phyloP scores from a whole-genome alignment of 2,888 invertebrate species.

The Sarcophaga variegata region DNA sequence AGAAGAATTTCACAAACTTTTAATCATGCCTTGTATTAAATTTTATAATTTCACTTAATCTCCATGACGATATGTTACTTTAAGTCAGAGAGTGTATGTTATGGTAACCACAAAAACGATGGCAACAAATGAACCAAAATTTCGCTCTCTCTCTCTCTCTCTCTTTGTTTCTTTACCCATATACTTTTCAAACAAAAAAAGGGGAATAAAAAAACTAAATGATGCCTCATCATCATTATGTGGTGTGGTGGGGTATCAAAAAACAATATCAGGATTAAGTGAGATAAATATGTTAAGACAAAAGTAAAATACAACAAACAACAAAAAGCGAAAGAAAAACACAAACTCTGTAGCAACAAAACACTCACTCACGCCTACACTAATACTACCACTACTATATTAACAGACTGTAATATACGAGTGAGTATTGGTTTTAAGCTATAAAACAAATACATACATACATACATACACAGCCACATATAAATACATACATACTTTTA shows the following conservation, averaged over 20 bases:
- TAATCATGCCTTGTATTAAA: not conserved
- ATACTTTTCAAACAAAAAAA: not conserved
- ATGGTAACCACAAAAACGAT: not conserved
- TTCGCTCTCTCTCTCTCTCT: too few relatives aligned
- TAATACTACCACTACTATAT: slow-evolving; percentile 6
- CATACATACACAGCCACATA: slow-evolving; percentile 12
- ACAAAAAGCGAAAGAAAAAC: slow-evolving; percentile 49
- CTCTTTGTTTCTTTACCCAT: too few relatives aligned
- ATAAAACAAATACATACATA: not conserved
- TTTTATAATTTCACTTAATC: slow-evolving; percentile 23
- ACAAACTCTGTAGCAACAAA: slow-evolving; percentile 48
- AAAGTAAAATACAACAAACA: slow-evolving; percentile 39
- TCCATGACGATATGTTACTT: slow-evolving; percentile 8
- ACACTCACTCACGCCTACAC: slow-evolving; percentile 21
- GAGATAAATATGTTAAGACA: slow-evolving; percentile 51
- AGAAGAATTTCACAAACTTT: not conserved
- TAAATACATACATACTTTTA: slow-evolving; percentile 15
- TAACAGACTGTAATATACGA: not conserved
- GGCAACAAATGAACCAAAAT: not conserved
- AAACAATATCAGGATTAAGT: slow-evolving; percentile 63
- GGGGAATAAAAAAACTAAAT: slow-evolving; percentile 11
- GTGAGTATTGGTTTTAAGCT: not conserved
- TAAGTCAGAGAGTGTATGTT: not conserved
- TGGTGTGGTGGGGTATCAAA: slow-evolving; percentile 40
- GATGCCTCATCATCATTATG: slow-evolving; percentile 59